phyloP scores from a whole-genome alignment of 2,113 vertebrate genomes.

The Syrrhaptes paradoxus region DNA sequence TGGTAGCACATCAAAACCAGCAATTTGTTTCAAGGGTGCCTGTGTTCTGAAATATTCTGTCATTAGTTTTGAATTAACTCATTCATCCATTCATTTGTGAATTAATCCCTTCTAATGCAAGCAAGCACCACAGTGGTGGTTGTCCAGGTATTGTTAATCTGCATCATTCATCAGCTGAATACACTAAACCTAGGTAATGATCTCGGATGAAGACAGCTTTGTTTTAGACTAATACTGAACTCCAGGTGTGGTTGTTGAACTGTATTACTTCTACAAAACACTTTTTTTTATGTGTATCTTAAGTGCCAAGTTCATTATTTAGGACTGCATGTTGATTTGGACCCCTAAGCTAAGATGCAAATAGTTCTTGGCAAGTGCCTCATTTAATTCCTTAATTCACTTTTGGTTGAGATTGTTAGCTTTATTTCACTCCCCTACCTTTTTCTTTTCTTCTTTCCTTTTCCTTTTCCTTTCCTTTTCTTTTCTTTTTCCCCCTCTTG shows the following conservation, averaged over 20 bases:
- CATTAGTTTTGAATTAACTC: slow-evolving; percentile 43
- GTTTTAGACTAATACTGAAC: background rate
- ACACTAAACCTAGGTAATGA: background rate
- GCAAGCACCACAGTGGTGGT: slow-evolving; percentile 1
- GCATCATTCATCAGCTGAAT: background rate
- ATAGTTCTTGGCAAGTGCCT: background rate
- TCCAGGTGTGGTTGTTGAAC: background rate
- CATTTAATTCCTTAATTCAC: background rate
- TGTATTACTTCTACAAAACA: background rate
- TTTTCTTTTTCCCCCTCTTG: background rate
- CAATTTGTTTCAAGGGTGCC: background rate
- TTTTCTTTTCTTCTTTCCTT: background rate
- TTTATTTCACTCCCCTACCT: background rate
- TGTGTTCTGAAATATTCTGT: background rate
- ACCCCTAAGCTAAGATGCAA: background rate
- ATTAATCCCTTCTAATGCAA: slow-evolving; percentile 39
- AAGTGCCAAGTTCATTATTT: background rate
- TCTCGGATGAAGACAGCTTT: background rate
- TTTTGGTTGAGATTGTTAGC: background rate
- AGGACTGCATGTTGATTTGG: background rate
- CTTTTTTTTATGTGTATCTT: slow-evolving; percentile 8
- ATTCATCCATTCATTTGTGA: slow-evolving; percentile 29
- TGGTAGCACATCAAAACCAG: background rate
- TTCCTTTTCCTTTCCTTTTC: too few species aligned
- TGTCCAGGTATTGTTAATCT: background rate